These are phyloP conservation scores for Paedocypris sp. DNA, from an alignment of 2,113 vertebrate genomes.

Conservation along the genomic window DNA sequence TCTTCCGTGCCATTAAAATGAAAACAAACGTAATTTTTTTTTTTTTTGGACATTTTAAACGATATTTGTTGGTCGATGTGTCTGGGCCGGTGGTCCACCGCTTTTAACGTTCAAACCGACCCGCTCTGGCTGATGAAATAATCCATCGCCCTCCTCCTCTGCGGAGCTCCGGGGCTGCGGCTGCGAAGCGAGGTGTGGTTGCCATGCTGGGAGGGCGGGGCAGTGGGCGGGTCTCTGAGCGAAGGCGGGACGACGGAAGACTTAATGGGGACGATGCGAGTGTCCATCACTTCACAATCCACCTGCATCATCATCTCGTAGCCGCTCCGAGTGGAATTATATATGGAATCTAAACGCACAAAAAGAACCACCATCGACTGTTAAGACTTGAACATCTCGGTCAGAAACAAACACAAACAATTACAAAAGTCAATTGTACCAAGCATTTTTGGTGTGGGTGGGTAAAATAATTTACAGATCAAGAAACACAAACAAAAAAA, in stretches of 20 bases:
- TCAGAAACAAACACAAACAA: too few species aligned
- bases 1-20: too few species aligned
- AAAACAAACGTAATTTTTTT: too few species aligned
- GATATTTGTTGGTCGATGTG: too few species aligned
- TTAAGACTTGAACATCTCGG: too few species aligned
- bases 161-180: slow-evolving; percentile 33
- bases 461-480: too few species aligned
- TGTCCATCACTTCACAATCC: slow-evolving; percentile 90
- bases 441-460: too few species aligned
- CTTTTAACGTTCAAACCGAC: slow-evolving; percentile 38
- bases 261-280: slow-evolving; percentile 83
- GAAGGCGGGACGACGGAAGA: slow-evolving; percentile 79
- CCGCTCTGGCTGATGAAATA: slow-evolving; percentile 56
- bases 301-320: slow-evolving; percentile 96
- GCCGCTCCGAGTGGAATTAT: slow-evolving; percentile 63
- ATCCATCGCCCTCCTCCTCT: slow-evolving; percentile 32
- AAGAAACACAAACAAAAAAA: too few species aligned
- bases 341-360: slow-evolving; percentile 65
- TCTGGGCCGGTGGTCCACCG: too few species aligned
- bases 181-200: slow-evolving; percentile 61
- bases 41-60: background rate
- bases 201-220: slow-evolving; percentile 47
- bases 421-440: too few species aligned
- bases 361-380: background rate
- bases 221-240: slow-evolving; percentile 54